These are phyloP conservation scores for Daphoenositta chrysoptera DNA, from an alignment of 2,113 vertebrate genomes.

Conservation along the genomic window DNA sequence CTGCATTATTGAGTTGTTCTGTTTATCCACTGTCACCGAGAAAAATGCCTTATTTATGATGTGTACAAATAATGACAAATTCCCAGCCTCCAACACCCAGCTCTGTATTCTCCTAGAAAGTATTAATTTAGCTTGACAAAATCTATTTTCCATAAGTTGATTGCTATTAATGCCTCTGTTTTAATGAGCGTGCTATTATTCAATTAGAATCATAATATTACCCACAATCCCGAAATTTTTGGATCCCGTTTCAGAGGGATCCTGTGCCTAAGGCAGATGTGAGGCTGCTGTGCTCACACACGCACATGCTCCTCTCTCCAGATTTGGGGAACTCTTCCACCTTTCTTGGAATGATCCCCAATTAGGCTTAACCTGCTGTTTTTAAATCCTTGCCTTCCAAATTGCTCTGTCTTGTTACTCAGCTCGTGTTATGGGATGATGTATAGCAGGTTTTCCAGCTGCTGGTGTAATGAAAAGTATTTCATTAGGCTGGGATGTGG, in stretches of 20 bases:
- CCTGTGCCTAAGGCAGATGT: background rate
- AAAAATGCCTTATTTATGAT: slow-evolving; percentile 2
- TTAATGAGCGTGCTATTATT: slow-evolving; percentile 12
- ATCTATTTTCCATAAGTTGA: slow-evolving; percentile 23
- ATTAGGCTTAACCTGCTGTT: background rate
- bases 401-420: background rate
- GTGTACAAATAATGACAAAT: slow-evolving; percentile 6
- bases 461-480: slow-evolving; percentile 23
- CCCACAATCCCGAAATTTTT: slow-evolving; percentile 4
- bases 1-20: background rate
- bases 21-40: background rate
- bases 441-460: background rate
- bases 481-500: slow-evolving; percentile 32
- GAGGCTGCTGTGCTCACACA: background rate
- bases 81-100: background rate
- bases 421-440: background rate
- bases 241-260: background rate
- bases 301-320: background rate
- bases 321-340: background rate
- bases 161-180: slow-evolving; percentile 39
- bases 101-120: background rate
- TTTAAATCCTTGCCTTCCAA: background rate
- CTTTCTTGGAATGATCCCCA: background rate
- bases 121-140: slow-evolving; percentile 1
- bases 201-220: slow-evolving; percentile 28